Base-by-base conservation (phyloP, 2,797 vertebrate genomes). In the Neosilurus mollespiculum region DNA sequence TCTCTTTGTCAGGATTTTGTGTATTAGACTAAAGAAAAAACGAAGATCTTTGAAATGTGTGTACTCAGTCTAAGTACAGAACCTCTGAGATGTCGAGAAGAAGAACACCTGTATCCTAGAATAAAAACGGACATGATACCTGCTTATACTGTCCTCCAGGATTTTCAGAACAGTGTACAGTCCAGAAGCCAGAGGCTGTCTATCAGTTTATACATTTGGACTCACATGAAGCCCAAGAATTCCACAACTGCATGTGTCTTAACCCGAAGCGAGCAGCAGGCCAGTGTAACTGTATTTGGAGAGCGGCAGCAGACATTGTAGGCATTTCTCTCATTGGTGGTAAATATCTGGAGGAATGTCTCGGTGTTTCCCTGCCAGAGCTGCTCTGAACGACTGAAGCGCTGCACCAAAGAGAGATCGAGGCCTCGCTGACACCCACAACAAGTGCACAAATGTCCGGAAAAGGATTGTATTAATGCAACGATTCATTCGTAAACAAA, bases 281-380 rank as follows among this genome's bases (percentile, higher is more conserved):
- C 88, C 84, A 58, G 87, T 89, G 87, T 88, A 89, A 22, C 81
- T 87, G 88, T 88, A 88, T 89, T 67, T 83, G 84, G 83, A 87
- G 89, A 93, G 90, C 24, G 22, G 88, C 80, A 64, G 83, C 89
- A 91, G 88, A 84, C 90, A 89, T 93, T 90, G 89, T 88, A 90
- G 86, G 89, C 91, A 91, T 95, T 94, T 95, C 91, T 93, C 89
- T 94, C 91, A 91, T 82, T 91, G 91, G 89, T 91, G 90, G 92
- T 91, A 93, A 95, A 94, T 95, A 91, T 92, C 92, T 95, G 88
- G 90, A 90, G 93, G 88, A 95, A 94, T 91, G 87, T 92, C 87
- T 85, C 84, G 88, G 85, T 87, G 88, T 87, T 93, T 88, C 59
- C 73, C 92, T 95, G 91, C 86, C 92, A 90, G 87, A 80, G 73